Evolutionary conservation across 2,888 invertebrate species (phyloP).

Genomic region (Callyntrura guangdongensis): DNA sequence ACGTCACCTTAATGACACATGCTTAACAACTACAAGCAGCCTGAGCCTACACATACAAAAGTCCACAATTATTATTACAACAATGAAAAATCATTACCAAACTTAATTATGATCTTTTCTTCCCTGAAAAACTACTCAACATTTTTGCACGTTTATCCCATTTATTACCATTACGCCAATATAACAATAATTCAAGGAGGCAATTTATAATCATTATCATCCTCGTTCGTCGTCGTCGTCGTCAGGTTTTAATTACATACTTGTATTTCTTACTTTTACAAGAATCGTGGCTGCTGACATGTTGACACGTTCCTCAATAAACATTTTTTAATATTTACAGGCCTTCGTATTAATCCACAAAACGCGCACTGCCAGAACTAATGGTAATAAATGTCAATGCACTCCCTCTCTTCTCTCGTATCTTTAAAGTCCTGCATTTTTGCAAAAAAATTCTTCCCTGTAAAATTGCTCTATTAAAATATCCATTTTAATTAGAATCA

Average conservation of each 20-base stretch:
- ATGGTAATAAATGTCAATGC: slow-evolving; percentile 60
- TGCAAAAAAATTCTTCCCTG: not conserved
- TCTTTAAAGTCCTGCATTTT: not conserved
- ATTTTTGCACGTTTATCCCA: slow-evolving; percentile 52
- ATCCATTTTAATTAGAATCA: not conserved
- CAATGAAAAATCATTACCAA: slow-evolving; percentile 51
- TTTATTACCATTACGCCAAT: slow-evolving; percentile 44
- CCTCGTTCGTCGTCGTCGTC: too few relatives aligned
- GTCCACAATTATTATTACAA: too few relatives aligned
- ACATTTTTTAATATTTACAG: not conserved
- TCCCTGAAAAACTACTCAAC: not conserved
- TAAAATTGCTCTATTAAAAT: slow-evolving; percentile 21
- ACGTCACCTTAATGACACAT: slow-evolving; percentile 27
- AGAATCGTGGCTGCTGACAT: not conserved
- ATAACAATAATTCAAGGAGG: slow-evolving; percentile 18
- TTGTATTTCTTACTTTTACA: not conserved
- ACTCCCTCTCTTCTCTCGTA: not conserved
- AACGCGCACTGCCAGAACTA: slow-evolving; percentile 4
- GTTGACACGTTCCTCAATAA: slow-evolving; percentile 50
- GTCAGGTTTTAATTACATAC: slow-evolving; percentile 32
- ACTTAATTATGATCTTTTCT: slow-evolving; percentile 47
- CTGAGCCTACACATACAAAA: too few relatives aligned
- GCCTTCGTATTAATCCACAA: not conserved
- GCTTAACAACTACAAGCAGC: not conserved
- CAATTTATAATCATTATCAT: slow-evolving; percentile 29